Base-by-base conservation (phyloP, 2,113 vertebrate genomes). In the Thryonomys swinderianus region DNA sequence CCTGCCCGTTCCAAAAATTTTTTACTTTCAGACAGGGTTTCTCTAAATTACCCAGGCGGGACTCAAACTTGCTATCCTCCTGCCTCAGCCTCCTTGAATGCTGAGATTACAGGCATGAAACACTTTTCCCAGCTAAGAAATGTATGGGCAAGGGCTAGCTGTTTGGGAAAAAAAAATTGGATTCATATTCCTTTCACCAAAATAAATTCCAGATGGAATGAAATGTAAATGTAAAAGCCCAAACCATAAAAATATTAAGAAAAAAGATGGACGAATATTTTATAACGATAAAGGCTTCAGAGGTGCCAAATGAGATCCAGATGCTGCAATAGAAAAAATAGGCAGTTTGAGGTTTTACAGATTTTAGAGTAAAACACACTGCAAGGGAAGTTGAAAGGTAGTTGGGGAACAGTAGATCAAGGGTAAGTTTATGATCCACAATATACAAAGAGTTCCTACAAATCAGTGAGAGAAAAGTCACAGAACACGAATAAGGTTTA, bases 141-240 rank as follows among this genome's bases (percentile, higher is more conserved):
- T n/a, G 5, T 7, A 40, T 86, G 55, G 67, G 61, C 71, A 81
- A 73, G 78, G 83, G 61, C 80, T 91, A 71, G 79, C 73, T 48
- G 51, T 61, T 86, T 91, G 94, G 85, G 25, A 2, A 9, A 40
- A 40, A 27, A 32, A 71, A 53, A 82, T 4, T 20, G 34, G 40
- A 86, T 79, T 88, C 55, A 53, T 89, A 79, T 55, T 95, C 89
- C 81, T 84, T 62, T 69, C n/a, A 67, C 93, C 48, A 78, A 96
- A 95, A 96, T 95, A 89, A 53, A 95, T 86, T 96, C 88, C 96
- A 97, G 84, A 93, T 95, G 93, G 74, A 95, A 93, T 86, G 82
- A 83, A 95, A 93, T 95, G 61, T 79, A 89, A 93, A 93, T 90
- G 48, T 89, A 93, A 91, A 91, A 93, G 57, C 42, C n/a, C 27